Conservation (phyloP, 2,797 vertebrate genomes). For the Sphaeramia orbicularis region DNA sequence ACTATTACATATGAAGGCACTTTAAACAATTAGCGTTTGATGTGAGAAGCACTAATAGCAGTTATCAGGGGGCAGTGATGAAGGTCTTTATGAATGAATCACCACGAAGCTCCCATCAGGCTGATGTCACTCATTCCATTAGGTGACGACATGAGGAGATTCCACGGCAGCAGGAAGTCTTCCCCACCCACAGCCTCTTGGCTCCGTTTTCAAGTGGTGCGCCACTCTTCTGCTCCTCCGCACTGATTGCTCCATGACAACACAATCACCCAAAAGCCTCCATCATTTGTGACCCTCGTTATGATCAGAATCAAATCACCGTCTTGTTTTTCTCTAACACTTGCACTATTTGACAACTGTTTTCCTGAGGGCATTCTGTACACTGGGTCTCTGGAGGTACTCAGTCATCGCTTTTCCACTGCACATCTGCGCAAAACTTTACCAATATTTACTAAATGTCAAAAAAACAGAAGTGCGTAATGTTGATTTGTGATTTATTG, state of each 20-base stretch:
- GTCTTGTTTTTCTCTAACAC: neutral
- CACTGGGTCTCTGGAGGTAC: no score
- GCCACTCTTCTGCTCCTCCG: constrained; percentile 19
- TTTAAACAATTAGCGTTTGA: constrained; percentile 16
- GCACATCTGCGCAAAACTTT: no score
- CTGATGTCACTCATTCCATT: constrained; percentile 53
- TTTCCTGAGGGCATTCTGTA: no score
- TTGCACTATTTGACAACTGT: no score
- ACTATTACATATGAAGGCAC: neutral
- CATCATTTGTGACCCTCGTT: neutral
- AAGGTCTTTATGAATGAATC: constrained; percentile 53
- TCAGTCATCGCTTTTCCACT: no score
- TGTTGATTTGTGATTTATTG: no score
- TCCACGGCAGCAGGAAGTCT: constrained; percentile 39
- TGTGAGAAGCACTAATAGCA: neutral
- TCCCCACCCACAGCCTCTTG: constrained; percentile 37
- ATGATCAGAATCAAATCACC: neutral
- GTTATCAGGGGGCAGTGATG: neutral
- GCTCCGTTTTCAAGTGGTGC: constrained; percentile 14
- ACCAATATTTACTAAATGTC: no score
- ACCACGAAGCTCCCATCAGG: constrained; percentile 53
- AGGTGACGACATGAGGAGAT: constrained; percentile 54
- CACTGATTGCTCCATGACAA: constrained; percentile 8
- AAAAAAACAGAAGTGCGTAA: no score
- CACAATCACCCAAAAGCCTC: neutral